phyloP scores from a whole-genome alignment of 2,113 vertebrate species.

The Odontophorus gujanensis region DNA sequence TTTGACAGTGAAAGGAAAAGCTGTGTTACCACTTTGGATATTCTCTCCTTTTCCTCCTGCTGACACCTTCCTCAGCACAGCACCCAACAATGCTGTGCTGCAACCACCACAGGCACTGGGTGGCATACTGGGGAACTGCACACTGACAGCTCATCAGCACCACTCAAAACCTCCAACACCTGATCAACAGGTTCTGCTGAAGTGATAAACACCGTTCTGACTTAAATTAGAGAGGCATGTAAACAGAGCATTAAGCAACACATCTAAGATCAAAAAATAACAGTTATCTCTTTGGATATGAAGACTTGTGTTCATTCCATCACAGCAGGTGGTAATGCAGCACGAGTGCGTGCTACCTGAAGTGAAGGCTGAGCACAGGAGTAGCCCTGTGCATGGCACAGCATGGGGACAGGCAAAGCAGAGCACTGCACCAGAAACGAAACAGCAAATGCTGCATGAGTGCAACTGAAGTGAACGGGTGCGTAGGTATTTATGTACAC shows the following conservation, averaged over 20 bases:
- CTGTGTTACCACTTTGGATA: not conserved
- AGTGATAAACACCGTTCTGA: not conserved
- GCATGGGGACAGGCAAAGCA: rapidly evolving
- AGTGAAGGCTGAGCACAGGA: not conserved
- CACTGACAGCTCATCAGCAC: not conserved
- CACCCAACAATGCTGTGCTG: rapidly evolving
- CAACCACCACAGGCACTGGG: too few relatives aligned
- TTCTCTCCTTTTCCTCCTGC: not conserved
- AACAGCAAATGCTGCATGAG: rapidly evolving
- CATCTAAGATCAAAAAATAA: not conserved
- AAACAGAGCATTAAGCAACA: not conserved
- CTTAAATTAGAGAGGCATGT: not conserved
- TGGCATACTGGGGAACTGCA: not conserved
- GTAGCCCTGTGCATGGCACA: not conserved
- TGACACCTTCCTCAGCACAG: not conserved
- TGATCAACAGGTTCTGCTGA: not conserved
- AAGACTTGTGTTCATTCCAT: not conserved
- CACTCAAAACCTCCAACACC: not conserved
- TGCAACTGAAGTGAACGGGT: not conserved
- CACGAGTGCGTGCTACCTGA: not conserved
- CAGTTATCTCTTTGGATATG: not conserved
- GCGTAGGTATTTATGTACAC: not conserved
- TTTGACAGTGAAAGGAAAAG: not conserved
- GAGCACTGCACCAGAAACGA: not conserved
- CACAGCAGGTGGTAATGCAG: not conserved